phyloP scores from a whole-genome alignment of 2,113 vertebrate genomes.

The Arvicanthis niloticus region DNA sequence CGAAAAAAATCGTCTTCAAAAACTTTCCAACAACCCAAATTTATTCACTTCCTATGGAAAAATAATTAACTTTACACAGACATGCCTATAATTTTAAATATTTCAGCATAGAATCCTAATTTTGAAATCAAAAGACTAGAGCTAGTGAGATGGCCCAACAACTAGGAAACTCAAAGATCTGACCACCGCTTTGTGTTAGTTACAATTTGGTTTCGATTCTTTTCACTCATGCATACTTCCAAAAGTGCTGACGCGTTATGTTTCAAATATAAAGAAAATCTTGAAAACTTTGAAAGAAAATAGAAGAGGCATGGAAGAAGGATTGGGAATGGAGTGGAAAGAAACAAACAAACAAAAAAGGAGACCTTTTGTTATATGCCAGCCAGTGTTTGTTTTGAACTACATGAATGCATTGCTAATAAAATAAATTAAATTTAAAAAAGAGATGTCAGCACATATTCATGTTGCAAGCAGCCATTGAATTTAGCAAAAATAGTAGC shows the following conservation, averaged over 20 bases:
- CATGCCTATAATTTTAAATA: background rate
- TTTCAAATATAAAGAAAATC: slow-evolving; percentile 50
- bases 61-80: background rate
- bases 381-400: slow-evolving; percentile 45
- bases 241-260: background rate
- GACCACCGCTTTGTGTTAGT: slow-evolving; percentile 23
- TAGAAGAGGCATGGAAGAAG: background rate
- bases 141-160: background rate
- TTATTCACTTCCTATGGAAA: slow-evolving; percentile 13
- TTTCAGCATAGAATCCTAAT: slow-evolving; percentile 40
- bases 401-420: slow-evolving; percentile 40
- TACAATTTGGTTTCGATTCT: slow-evolving; percentile 41
- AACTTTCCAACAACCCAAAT: background rate
- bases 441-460: slow-evolving; percentile 12
- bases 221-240: background rate
- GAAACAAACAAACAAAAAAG: background rate
- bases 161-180: slow-evolving; percentile 4
- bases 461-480: slow-evolving; percentile 9
- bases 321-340: background rate
- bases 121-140: slow-evolving; percentile 23
- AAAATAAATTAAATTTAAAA: slow-evolving; percentile 53
- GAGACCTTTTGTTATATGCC: background rate
- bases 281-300: slow-evolving; percentile 56
- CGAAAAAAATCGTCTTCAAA: slow-evolving; percentile 47
- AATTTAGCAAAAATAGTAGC: slow-evolving; percentile 37